Evolutionary conservation across 1,140 invertebrate species (phyloP), one percentile per base, ranked within the genome.

Genomic region (Nephotettix cincticeps): DNA sequence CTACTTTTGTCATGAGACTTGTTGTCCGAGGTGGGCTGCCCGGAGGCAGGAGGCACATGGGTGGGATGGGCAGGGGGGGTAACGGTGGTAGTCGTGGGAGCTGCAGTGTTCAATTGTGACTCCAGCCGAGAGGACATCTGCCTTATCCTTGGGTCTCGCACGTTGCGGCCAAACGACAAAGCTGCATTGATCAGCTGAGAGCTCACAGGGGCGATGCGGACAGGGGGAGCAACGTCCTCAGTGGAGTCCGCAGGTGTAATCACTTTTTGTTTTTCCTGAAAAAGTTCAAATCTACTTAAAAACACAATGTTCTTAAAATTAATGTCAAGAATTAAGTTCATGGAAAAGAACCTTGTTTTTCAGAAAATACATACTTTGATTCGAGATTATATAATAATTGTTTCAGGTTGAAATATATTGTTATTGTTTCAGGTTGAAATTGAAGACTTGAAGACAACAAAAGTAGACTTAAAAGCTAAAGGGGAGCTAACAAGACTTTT

Each of bases 201-300:
- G 66, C 71, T 72, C n/a, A 70, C 71, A 25, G 71, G 71, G 0
- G 67, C 67, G n/a, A 72, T 72, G 4, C 51, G 67, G 14, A 68
- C 36, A 9, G 58, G 47, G 27, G 66, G 23, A 23, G n/a, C n/a
- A 43, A 19, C 13, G 14, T 47, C 70, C n/a, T 29, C 30, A 1
- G 58, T 56, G 9, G 68, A 58, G 23, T 58, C 29, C 13, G 58
- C 51, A 23, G 61, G 14, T 40, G 32, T 27, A 11, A 63, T n/a
- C 14, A 21, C 45, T 27, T 61, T 61, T 3, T 47, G 70, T 54
- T 61, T 71, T 13, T 67, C 64, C 64, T 67, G 36, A 23, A 67
- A 40, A 45, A 25, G n/a, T n/a, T n/a, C n/a, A n/a, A n/a, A n/a
- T n/a, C n/a, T n/a, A n/a, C n/a, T n/a, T n/a, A n/a, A n/a, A n/a